A percentile compares a stretch with the other conserved stretches of the same genome.
phyloP scores from a whole-genome alignment of 2,888 invertebrate species.

The Luffia ferchaultella region DNA sequence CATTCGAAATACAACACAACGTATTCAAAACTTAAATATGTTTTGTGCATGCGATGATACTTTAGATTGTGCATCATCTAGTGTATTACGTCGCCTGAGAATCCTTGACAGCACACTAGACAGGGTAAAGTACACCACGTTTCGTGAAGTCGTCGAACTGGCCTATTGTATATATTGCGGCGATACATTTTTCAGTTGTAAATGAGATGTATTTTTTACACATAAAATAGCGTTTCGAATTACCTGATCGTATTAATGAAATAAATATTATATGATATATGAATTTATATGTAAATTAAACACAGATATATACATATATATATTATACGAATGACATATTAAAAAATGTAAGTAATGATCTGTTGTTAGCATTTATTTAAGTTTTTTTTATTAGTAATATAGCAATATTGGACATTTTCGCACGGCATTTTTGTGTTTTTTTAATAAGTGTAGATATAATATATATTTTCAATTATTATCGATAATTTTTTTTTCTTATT shows the following conservation, averaged over 20 bases:
- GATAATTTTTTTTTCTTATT: background rate
- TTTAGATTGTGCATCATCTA: too few relatives aligned
- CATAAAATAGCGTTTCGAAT: constrained; percentile 37
- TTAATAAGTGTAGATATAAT: too few relatives aligned
- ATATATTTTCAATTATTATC: background rate
- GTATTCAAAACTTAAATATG: too few relatives aligned
- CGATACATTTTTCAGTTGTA: background rate
- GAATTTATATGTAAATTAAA: background rate
- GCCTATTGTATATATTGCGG: too few relatives aligned
- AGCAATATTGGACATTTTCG: background rate
- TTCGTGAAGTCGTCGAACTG: too few relatives aligned
- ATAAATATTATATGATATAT: background rate
- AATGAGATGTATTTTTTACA: constrained; percentile 38
- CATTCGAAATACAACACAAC: too few relatives aligned
- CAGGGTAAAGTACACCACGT: too few relatives aligned
- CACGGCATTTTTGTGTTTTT: too few relatives aligned
- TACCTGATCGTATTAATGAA: constrained; percentile 34
- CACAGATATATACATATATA: background rate
- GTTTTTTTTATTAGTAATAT: too few relatives aligned
- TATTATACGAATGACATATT: background rate
- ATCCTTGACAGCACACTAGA: too few relatives aligned
- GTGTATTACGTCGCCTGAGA: too few relatives aligned
- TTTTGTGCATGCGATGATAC: too few relatives aligned
- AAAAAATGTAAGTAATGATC: background rate
- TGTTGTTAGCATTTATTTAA: background rate